Percentiles rank a stretch among this genome's conserved stretches.
These are phyloP conservation scores for Rotaria magnacalcarata DNA, from an alignment of 2,888 invertebrate species.

Conservation along the genomic window DNA sequence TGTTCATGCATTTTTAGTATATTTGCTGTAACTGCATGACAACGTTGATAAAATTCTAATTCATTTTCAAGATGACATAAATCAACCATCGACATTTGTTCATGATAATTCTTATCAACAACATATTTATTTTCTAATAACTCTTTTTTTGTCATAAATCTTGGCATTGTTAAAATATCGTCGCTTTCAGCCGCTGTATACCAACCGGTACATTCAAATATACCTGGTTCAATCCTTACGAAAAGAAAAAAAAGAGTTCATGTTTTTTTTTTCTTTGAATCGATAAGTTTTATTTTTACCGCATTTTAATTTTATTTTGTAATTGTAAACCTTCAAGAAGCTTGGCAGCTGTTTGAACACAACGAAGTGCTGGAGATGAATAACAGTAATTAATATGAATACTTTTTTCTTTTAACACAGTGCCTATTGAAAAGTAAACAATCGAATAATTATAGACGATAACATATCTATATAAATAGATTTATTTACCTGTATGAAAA, in stretches of 20 bases:
- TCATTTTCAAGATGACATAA: background rate
- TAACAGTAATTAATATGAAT: constrained; percentile 73
- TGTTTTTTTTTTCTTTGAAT: background rate
- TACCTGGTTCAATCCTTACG: constrained; percentile 72
- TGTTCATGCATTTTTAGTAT: background rate
- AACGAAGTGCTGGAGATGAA: constrained; percentile 81
- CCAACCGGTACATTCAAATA: constrained; percentile 90
- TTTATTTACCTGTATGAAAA: constrained; percentile 68
- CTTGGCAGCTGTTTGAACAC: constrained; percentile 73
- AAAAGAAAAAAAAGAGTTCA: background rate
- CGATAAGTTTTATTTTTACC: background rate
- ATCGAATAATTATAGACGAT: too few relatives aligned
- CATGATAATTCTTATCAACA: constrained; percentile 61
- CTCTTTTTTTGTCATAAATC: constrained; percentile 73
- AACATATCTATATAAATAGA: constrained; percentile 58
- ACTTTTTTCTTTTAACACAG: constrained; percentile 71
- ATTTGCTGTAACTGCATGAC: background rate
- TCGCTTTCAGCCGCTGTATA: constrained; percentile 65
- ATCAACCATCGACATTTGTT: background rate
- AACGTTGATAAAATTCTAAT: constrained; percentile 31
- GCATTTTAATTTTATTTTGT: constrained; percentile 57
- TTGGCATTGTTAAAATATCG: constrained; percentile 66
- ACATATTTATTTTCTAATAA: constrained; percentile 70
- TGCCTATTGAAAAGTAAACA: constrained; percentile 63
- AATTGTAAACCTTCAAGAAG: constrained; percentile 60